phyloP scores from a whole-genome alignment of 2,888 invertebrate species.

The Keiferia lycopersicella region DNA sequence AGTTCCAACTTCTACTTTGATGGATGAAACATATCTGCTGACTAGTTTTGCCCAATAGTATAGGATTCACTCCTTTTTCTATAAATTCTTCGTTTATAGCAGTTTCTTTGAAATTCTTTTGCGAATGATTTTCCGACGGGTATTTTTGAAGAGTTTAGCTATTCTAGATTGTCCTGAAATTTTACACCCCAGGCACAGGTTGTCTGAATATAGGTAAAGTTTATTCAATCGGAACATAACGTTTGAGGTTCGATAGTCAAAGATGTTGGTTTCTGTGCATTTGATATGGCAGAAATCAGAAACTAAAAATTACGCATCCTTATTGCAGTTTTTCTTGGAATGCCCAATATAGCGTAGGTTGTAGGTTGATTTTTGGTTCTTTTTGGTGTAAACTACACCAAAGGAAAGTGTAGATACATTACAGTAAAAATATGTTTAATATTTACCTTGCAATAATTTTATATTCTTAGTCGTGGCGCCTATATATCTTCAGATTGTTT shows the following conservation, averaged over 20 bases:
- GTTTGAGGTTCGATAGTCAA: too few species aligned
- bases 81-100: not conserved
- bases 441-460: too few species aligned
- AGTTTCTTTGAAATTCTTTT: constrained; percentile 17
- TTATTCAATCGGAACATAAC: too few species aligned
- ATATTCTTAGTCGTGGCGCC: too few species aligned
- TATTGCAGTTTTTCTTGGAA: not conserved
- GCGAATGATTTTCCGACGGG: not conserved
- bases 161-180: constrained; percentile 22
- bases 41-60: not conserved
- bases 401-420: too few species aligned
- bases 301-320: too few species aligned
- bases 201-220: not conserved
- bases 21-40: not conserved
- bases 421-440: too few species aligned
- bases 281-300: too few species aligned
- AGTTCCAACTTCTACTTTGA: constrained; percentile 1
- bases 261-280: too few species aligned
- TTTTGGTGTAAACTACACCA: too few species aligned
- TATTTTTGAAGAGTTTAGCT: not conserved
- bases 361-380: too few species aligned
- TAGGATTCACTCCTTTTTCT: not conserved
- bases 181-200: constrained; percentile 11
- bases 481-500: constrained; percentile 4
- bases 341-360: too few species aligned